Conservation (phyloP, 2,113 vertebrate species). For the Malurus cyaneus region DNA sequence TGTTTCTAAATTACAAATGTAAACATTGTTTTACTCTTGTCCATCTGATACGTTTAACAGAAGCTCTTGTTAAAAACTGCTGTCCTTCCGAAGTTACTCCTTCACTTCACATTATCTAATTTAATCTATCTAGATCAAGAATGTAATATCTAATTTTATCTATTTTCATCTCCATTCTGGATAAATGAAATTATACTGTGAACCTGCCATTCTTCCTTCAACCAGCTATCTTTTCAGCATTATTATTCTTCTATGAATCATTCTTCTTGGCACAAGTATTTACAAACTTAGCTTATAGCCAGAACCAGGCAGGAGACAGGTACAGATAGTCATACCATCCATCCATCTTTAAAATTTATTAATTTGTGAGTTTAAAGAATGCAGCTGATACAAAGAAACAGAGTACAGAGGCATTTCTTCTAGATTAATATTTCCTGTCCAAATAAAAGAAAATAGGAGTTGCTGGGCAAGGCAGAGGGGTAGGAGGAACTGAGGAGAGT, state of each 20-base stretch:
- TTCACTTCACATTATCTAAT: background rate
- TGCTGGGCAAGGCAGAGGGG: background rate
- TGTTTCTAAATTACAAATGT: background rate
- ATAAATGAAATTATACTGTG: background rate
- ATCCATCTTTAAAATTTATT: background rate
- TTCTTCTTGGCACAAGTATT: background rate
- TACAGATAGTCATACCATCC: background rate
- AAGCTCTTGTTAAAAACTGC: background rate
- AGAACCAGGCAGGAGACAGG: background rate
- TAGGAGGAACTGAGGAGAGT: background rate
- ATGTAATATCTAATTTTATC: background rate
- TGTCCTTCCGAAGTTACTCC: background rate
- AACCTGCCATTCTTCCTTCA: background rate
- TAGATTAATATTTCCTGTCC: background rate
- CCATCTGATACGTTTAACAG: background rate
- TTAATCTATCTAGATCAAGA: background rate
- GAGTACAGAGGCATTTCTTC: background rate
- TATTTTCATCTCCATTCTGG: background rate
- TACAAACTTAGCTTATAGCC: background rate
- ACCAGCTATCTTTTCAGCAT: background rate
- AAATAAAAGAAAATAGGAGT: background rate
- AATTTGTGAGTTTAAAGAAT: background rate
- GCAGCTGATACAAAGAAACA: background rate
- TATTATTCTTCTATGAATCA: background rate
- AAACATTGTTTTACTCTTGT: background rate